Conservation (phyloP, 2,888 invertebrate genomes). For the Drosophila helvetica region DNA sequence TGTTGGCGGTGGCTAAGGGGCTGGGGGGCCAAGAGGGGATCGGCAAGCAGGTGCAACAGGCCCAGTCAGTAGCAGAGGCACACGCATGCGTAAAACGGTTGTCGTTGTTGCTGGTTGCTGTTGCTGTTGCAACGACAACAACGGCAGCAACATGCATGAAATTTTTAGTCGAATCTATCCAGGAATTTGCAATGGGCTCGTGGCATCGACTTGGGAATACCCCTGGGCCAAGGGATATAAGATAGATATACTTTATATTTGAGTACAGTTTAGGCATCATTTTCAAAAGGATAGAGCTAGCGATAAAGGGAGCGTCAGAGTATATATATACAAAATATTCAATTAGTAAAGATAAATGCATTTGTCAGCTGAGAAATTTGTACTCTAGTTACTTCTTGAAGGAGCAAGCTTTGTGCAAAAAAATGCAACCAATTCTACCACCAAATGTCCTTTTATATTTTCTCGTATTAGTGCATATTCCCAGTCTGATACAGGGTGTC, state of each 20-base stretch:
- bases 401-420: too few relatives aligned
- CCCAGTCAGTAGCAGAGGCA: constrained; percentile 53
- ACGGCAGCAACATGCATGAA: constrained; percentile 72
- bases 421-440: too few relatives aligned
- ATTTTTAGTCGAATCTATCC: constrained; percentile 53
- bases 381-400: too few relatives aligned
- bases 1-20: constrained; percentile 1
- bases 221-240: not conserved
- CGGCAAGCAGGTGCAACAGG: constrained; percentile 62
- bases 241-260: too few relatives aligned
- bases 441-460: too few relatives aligned
- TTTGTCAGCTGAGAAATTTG: too few relatives aligned
- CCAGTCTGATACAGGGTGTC: not conserved
- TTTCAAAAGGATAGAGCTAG: too few relatives aligned
- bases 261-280: too few relatives aligned
- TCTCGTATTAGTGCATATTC: not conserved
- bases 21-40: not conserved
- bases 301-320: too few relatives aligned
- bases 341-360: too few relatives aligned
- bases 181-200: not conserved
- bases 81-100: constrained; percentile 79
- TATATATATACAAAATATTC: too few relatives aligned
- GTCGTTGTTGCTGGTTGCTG: constrained; percentile 46
- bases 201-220: constrained; percentile 4
- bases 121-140: constrained; percentile 38